Evolutionary conservation across 2,888 invertebrate genomes (phyloP), one percentile per base, ranked within the genome.

Genomic region (Netelia virgata): DNA sequence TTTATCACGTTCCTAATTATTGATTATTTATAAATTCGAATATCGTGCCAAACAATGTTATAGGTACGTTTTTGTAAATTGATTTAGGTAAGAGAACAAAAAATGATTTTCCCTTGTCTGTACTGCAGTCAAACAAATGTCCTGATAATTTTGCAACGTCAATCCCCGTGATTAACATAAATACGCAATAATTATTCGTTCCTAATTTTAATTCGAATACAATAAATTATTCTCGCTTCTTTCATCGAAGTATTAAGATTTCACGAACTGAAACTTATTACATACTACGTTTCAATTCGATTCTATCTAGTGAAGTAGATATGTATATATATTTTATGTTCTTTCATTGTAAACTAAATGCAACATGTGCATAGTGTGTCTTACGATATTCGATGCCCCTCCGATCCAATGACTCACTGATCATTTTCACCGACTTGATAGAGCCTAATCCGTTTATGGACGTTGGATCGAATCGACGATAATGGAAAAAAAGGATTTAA

Each of bases 391-490:
- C 63, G 80, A 81, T 66, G 73, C 47, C 69, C 64, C 77, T 77
- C 70, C 77, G 61, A 59, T 72, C 66, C 72, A 68, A 81, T 80
- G 76, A 73, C 72, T 80, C 81, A 63, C 72, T 73, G 36, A 69
- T 81, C 76, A 57, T 63, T 73, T 61, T 63, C 55, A 63, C 63
- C 63, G 80, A 84, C 23, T 70, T 78, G 70, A 70, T 77, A 68
- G 68, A 77, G 76, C 76, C 68, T 77, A 64, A 84, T 84, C 76
- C 80, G 73, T 76, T 81, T 81, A 68, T n/a, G 61, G 75, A 68
- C 80, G 80, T 23, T 43, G 75, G 36, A 57, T 69, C 66, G 73
- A 81, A 84, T 69, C 76, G 76, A 63, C 80, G 84, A 53, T 68
- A 72, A 76, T 81, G 55, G 76, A 66, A 81, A 83, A 79, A 75